Evolutionary conservation across 2,888 invertebrate genomes (phyloP), one percentile per base, ranked within the genome.

Genomic region (Endomychus coccineus): DNA sequence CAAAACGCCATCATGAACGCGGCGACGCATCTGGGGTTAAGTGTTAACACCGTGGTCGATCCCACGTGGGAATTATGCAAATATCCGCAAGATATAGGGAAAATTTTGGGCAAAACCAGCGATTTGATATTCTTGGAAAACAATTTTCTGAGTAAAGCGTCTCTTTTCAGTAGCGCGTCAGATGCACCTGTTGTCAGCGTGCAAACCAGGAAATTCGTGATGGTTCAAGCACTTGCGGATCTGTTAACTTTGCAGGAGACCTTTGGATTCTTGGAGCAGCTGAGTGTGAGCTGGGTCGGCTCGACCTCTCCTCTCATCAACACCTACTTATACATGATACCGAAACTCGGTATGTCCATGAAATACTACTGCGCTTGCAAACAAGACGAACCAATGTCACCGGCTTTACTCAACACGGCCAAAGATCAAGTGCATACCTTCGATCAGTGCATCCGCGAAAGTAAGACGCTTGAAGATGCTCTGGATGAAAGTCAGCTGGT

Each of bases 181-280:
- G 29, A 24, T 6, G 30, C 35, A 9, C 39, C 39, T 12, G 39
- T 39, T 6, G 12, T 39, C 3, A 29, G 30, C 6, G 12, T 39
- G 10, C 29, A 24, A 2, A 33, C 29, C 15, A 21, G 12, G 2
- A 28, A 27, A 11, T 39, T 25, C 16, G 27, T 31, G 1, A 34
- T 30, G 6, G 19, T 39, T 1, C 36, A 31, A 11, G 29, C 30
- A 14, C 16, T 39, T 9, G 16, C 34, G 4, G 39, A 39, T 24
- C 17, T 35, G 28, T 35, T 39, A 11, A 35, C 39, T 4, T n/a
- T 39, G 13, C 16, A 30, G 13, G 39, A 39, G 15, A 16, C 13
- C 3, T 39, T 39, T 29, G 39, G 30, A 15, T 30, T 19, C n/a
- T 10, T 39, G n/a, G 31, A 39, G 16, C 24, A 39, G n/a, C 23